Percentiles rank a stretch among this genome's conserved stretches.
phyloP scores from a whole-genome alignment of 2,113 vertebrate species.

The Sapayoa aenigma region DNA sequence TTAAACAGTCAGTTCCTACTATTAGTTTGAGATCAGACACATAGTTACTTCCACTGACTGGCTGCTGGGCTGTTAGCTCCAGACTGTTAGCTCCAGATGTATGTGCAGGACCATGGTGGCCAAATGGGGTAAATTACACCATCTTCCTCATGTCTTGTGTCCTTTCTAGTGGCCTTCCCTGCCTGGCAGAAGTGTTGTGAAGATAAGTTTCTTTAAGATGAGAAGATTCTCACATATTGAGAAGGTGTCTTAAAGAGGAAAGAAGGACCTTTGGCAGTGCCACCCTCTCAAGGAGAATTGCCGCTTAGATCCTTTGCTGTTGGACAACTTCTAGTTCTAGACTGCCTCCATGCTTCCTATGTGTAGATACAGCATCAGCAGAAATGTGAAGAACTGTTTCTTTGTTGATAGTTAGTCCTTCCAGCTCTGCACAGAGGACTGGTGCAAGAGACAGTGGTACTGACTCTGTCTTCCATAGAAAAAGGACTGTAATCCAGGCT shows the following conservation, averaged over 20 bases:
- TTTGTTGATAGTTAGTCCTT: not conserved
- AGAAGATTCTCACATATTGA: not conserved
- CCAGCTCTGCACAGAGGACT: not conserved
- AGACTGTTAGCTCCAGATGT: not conserved
- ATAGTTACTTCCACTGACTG: not conserved
- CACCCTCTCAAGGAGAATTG: not conserved
- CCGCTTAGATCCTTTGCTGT: not conserved
- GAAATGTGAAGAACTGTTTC: not conserved
- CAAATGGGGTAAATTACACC: not conserved
- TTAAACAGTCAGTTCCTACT: not conserved
- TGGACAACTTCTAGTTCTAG: not conserved
- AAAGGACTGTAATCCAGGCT: not conserved
- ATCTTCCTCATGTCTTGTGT: not conserved
- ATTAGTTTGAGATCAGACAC: slow-evolving; percentile 10
- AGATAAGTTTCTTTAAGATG: not conserved
- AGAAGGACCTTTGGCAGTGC: not conserved
- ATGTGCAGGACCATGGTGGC: not conserved
- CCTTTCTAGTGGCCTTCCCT: not conserved
- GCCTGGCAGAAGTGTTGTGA: not conserved
- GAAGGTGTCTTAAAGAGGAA: not conserved
- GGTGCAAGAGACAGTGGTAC: not conserved
- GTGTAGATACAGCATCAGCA: not conserved
- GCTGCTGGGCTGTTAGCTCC: not conserved
- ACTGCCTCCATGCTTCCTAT: not conserved
- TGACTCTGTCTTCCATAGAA: not conserved